phyloP scores from a whole-genome alignment of 2,113 vertebrate genomes.

The Sphaerodactylus townsendi region DNA sequence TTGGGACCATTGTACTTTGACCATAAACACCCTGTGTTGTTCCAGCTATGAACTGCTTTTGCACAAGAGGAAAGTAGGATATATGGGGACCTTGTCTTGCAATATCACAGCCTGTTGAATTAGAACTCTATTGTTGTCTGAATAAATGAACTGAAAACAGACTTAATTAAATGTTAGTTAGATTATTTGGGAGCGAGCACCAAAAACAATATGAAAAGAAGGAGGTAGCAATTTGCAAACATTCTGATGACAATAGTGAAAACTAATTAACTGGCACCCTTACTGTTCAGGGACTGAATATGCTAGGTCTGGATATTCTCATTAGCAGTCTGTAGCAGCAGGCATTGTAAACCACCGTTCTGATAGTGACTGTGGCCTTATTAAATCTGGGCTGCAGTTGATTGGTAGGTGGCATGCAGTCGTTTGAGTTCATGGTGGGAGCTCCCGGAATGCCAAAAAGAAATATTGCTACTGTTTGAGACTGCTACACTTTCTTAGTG shows the following conservation, averaged over 20 bases:
- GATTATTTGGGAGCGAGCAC: not conserved
- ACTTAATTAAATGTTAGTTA: not conserved
- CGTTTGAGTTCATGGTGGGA: constrained; percentile 6
- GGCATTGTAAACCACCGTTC: not conserved
- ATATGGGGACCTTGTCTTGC: not conserved
- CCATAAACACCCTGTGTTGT: not conserved
- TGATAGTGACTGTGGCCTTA: not conserved
- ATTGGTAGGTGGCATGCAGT: constrained; percentile 4
- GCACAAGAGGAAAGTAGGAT: too few species aligned
- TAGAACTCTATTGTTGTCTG: not conserved
- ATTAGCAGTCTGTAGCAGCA: not conserved
- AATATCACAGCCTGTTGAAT: too few species aligned
- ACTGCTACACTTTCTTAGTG: not conserved
- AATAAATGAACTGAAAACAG: not conserved
- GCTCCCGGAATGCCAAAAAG: not conserved
- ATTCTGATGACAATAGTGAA: not conserved
- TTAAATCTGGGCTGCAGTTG: not conserved
- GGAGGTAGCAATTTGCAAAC: not conserved
- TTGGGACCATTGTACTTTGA: not conserved
- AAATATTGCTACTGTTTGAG: not conserved
- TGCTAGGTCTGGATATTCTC: not conserved
- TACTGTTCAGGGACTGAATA: not conserved
- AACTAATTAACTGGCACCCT: not conserved
- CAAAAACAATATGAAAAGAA: not conserved
- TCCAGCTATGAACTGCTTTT: not conserved